Conservation (phyloP, 2,113 vertebrate species). For the Phasianus colchicus region DNA sequence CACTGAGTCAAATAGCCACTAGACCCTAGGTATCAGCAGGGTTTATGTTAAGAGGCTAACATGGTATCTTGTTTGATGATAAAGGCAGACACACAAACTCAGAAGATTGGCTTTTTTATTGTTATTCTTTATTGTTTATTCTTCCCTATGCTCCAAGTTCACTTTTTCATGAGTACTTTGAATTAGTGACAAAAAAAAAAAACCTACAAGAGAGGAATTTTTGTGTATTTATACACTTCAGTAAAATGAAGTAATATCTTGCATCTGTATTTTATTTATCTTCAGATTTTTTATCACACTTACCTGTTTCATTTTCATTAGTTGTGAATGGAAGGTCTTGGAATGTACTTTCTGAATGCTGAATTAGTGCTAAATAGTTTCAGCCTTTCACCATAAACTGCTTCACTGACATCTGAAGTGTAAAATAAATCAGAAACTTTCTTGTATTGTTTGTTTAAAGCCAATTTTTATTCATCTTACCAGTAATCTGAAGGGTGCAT, state of each 20-base stretch:
- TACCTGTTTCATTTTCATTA: not conserved
- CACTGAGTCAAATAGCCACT: not conserved
- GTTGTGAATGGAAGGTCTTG: not conserved
- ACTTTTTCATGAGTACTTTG: not conserved
- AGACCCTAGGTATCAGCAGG: not conserved
- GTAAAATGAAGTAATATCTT: not conserved
- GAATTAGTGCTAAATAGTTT: not conserved
- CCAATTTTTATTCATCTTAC: not conserved
- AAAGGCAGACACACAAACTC: not conserved
- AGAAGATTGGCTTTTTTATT: not conserved
- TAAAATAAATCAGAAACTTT: not conserved
- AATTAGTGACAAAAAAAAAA: not conserved
- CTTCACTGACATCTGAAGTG: not conserved
- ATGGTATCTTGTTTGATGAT: not conserved
- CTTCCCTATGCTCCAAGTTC: not conserved
- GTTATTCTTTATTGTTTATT: not conserved
- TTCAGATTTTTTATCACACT: not conserved
- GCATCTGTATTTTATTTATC: not conserved
- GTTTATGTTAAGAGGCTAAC: not conserved
- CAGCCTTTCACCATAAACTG: not conserved
- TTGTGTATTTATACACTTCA: not conserved
- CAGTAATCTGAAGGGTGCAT: not conserved
- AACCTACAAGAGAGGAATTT: not conserved
- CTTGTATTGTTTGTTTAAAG: not conserved
- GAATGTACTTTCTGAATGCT: constrained; percentile 11